Conservation (phyloP, 2,888 invertebrate genomes). For the Clitarchus hookeri region DNA sequence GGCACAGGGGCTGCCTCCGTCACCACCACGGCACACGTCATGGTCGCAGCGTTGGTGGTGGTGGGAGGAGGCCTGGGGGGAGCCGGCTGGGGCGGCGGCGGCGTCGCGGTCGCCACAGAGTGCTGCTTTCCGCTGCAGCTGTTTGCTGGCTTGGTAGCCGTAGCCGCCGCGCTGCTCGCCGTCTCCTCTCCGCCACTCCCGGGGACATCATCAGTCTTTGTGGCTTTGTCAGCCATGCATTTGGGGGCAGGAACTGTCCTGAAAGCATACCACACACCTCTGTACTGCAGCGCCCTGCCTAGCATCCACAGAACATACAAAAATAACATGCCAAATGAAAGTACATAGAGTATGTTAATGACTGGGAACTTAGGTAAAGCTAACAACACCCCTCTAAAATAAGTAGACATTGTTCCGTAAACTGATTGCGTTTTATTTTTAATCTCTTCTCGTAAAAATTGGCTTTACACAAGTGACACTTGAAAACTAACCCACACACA, state of each 20-base stretch:
- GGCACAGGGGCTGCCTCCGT: slow-evolving; percentile 39
- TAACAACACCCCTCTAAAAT: no score
- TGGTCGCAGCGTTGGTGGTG: slow-evolving; percentile 60
- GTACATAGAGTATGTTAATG: no score
- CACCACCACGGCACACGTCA: slow-evolving; percentile 56
- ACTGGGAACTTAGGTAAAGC: no score
- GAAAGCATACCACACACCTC: slow-evolving; percentile 26
- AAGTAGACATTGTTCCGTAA: no score
- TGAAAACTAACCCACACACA: no score
- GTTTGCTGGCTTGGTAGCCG: slow-evolving; percentile 35
- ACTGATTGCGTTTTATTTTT: no score
- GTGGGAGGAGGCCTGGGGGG: slow-evolving; percentile 48
- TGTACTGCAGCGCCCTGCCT: background rate
- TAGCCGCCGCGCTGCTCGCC: slow-evolving; percentile 37
- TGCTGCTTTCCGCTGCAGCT: slow-evolving; percentile 26
- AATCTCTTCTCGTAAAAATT: no score
- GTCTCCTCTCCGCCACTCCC: slow-evolving; percentile 47
- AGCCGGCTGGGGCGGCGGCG: slow-evolving; percentile 27
- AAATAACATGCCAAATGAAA: no score
- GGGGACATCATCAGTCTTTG: slow-evolving; percentile 65
- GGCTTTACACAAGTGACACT: no score
- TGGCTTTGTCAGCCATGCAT: slow-evolving; percentile 68
- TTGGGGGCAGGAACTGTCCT: slow-evolving; percentile 55
- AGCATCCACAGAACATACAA: no score
- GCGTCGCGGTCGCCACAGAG: slow-evolving; percentile 24